Percentiles rank a stretch among this genome's conserved stretches.
Evolutionary conservation across 1,140 invertebrate genomes (phyloP).

Genomic region (Mercenaria mercenaria): DNA sequence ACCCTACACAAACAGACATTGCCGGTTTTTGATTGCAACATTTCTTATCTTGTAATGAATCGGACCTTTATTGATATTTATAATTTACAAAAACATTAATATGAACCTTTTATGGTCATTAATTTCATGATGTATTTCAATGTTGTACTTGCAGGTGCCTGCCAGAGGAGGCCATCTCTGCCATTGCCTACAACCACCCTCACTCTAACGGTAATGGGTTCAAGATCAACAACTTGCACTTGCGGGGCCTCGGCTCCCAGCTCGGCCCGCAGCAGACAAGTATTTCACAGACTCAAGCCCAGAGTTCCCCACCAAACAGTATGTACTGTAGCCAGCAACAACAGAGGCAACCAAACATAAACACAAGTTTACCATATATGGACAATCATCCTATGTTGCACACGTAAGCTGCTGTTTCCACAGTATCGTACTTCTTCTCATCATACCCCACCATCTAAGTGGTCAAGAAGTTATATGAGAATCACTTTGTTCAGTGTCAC

Average conservation of each 20-base stretch:
- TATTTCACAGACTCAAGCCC: constrained; percentile 33
- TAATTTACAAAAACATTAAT: too few relatives aligned
- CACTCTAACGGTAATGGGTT: constrained; percentile 52
- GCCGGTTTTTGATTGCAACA: too few relatives aligned
- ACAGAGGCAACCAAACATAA: constrained; percentile 49
- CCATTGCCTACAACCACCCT: constrained; percentile 70
- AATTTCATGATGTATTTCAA: too few relatives aligned
- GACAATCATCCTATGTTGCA: constrained; percentile 41
- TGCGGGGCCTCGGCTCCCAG: constrained; percentile 23
- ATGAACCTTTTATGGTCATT: too few relatives aligned
- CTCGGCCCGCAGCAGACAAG: constrained; percentile 20
- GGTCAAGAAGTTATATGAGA: too few relatives aligned
- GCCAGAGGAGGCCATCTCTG: constrained; percentile 76
- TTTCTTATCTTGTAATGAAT: too few relatives aligned
- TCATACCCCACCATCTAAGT: too few relatives aligned
- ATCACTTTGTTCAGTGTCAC: too few relatives aligned
- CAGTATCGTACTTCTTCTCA: too few relatives aligned
- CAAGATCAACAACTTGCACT: constrained; percentile 53
- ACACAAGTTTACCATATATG: constrained; percentile 24
- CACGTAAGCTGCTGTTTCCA: constrained; percentile 26
- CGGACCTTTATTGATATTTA: too few relatives aligned
- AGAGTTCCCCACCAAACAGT: constrained; percentile 26
- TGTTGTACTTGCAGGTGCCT: constrained; percentile 72
- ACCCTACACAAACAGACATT: too few relatives aligned
- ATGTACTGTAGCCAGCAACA: constrained; percentile 64